Base-by-base conservation (phyloP, 2,797 vertebrate genomes). In the Scolopax rusticola region DNA sequence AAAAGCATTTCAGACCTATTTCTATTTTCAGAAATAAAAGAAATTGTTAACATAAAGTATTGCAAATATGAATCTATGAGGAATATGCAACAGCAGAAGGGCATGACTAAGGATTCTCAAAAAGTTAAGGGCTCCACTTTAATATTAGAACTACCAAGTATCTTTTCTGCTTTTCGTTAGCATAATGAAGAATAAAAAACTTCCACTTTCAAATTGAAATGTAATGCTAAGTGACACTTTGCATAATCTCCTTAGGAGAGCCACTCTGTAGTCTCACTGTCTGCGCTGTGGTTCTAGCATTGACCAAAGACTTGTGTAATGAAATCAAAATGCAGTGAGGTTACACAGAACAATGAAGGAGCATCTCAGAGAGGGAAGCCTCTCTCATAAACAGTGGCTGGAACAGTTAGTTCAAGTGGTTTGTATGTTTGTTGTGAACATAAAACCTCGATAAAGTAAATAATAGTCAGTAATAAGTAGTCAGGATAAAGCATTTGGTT, bases 141-240 rank as follows among this genome's bases (percentile, higher is more conserved):
- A 81, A 48, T 63, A 56, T 57, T 54, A 68, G 61, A 69, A 78
- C 40, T 38, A 53, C 0, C 6, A 57, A 90, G 50, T 41, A 33
- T 47, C 33, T 68, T 80, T 54, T 40, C 65, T 84, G 61, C 36
- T 76, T 89, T 84, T 64, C 73, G 5, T 81, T 68, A 59, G 30
- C 69, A 51, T 73, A 64, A 60, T 15, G 41, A 53, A 73, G 80
- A 78, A 25, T 64, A 36, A 69, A 85, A 43, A 33, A 7, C 24
- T 54, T 84, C 43, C 2, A 9, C 47, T 95, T 94, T 80, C 79
- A 48, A 76, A 45, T 0, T 64, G 83, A 65, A 81, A 45, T 69
- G 21, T 47, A 91, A 51, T 89, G 79, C 65, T n/a, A 69, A 84
- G 73, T 93, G 87, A 69, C 80, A 63, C 38, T 96, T 87, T 59